Conservation (phyloP, 35 echinoderm and acorn worm species). For the Diadema setosum region DNA sequence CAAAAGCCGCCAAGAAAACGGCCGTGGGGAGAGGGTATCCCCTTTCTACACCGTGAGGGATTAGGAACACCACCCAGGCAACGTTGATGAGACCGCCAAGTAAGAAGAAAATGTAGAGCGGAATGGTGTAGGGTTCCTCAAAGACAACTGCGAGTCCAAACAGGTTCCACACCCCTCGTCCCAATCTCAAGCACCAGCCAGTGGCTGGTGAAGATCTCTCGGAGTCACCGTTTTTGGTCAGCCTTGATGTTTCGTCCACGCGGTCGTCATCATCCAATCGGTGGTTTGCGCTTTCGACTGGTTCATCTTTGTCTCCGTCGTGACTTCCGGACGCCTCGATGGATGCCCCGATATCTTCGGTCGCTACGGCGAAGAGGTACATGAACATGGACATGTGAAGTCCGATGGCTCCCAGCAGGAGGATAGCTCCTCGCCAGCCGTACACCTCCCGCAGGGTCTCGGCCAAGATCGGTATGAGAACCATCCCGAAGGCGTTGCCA, state of each 20-base stretch:
- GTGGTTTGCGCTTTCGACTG: not conserved
- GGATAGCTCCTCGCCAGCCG: constrained; percentile 58
- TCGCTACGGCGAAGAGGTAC: too few species aligned
- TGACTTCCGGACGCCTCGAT: not conserved
- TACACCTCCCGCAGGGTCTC: constrained; percentile 24
- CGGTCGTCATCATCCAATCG: not conserved
- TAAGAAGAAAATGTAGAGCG: not conserved
- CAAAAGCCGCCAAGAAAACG: not conserved
- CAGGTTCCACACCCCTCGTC: not conserved
- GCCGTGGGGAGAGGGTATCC: not conserved
- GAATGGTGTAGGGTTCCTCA: not conserved
- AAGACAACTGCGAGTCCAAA: not conserved
- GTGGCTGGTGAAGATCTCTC: not conserved
- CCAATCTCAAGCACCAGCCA: too few species aligned
- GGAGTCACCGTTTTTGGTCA: not conserved
- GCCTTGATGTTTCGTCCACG: not conserved
- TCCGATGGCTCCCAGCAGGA: constrained; percentile 1
- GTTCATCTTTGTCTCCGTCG: not conserved
- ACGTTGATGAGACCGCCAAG: not conserved
- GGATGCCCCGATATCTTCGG: not conserved
- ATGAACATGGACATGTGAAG: not conserved
- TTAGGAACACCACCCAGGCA: constrained; percentile 23
- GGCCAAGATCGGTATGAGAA: constrained; percentile 12
- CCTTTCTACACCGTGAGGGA: constrained; percentile 22
- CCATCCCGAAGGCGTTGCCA: constrained; percentile 31